Conservation (phyloP, 2,888 invertebrate species). For the Scotopteryx bipunctaria region DNA sequence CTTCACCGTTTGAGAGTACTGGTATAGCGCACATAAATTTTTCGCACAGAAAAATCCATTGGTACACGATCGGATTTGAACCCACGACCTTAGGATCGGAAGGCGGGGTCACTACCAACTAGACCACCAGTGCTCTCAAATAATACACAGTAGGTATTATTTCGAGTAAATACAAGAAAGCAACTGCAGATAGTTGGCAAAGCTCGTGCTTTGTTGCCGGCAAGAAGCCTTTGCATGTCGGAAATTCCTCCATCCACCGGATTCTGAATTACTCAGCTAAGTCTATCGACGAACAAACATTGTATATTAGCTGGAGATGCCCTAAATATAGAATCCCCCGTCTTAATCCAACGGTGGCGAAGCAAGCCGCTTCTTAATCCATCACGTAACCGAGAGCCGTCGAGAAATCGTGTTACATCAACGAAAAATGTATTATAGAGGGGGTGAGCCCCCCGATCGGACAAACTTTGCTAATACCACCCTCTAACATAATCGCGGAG, state of each 20-base stretch:
- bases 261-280: constrained; percentile 60
- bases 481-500: constrained; percentile 82
- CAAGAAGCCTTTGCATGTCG: constrained; percentile 33
- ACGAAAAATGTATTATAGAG: constrained; percentile 84
- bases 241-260: constrained; percentile 46
- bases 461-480: constrained; percentile 84
- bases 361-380: constrained; percentile 80
- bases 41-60: no score
- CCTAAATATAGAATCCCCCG: constrained; percentile 74
- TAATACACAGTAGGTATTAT: no score
- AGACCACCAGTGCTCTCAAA: no score
- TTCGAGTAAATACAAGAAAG: background rate
- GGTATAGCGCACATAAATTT: no score
- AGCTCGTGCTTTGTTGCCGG: constrained; percentile 1
- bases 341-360: constrained; percentile 77
- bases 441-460: constrained; percentile 72
- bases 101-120: no score
- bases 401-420: constrained; percentile 84
- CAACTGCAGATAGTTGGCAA: constrained; percentile 5
- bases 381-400: constrained; percentile 83
- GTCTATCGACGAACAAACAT: constrained; percentile 76
- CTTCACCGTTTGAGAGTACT: no score
- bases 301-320: constrained; percentile 76
- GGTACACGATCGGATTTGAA: no score
- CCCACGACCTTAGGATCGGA: no score